A percentile compares a stretch with the other conserved stretches of the same genome.
Evolutionary conservation across 2,113 vertebrate genomes (phyloP).

Genomic region (Acrocephalus kingi): DNA sequence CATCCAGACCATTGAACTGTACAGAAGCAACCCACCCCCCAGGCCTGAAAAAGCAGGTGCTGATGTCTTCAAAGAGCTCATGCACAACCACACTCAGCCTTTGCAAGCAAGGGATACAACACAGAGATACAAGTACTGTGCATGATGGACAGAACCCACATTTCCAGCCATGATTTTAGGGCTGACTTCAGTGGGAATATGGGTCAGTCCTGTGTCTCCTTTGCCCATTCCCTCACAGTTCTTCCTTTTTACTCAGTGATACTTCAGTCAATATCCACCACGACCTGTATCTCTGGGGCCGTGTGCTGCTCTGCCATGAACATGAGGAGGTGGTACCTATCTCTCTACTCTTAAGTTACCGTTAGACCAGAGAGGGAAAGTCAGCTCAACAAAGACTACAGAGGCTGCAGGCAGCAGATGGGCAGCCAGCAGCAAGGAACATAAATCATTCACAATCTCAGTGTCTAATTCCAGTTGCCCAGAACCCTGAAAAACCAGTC

Average conservation of each 20-base stretch:
- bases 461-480: neutral
- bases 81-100: neutral
- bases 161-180: neutral
- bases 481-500: neutral
- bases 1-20: neutral
- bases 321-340: neutral
- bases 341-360: neutral
- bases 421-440: neutral
- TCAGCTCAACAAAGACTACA: neutral
- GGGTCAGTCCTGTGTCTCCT: neutral
- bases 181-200: neutral
- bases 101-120: neutral
- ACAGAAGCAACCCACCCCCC: neutral
- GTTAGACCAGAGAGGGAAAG: neutral
- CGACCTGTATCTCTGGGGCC: neutral
- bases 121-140: neutral
- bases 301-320: neutral
- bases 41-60: neutral
- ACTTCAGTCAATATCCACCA: neutral
- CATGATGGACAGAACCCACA: neutral
- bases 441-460: neutral
- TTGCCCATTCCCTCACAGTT: neutral
- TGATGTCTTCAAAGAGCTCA: neutral
- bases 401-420: neutral
- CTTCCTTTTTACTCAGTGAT: neutral